Conservation (phyloP, 2,113 vertebrate genomes). For the Oxyruncus cristatus region DNA sequence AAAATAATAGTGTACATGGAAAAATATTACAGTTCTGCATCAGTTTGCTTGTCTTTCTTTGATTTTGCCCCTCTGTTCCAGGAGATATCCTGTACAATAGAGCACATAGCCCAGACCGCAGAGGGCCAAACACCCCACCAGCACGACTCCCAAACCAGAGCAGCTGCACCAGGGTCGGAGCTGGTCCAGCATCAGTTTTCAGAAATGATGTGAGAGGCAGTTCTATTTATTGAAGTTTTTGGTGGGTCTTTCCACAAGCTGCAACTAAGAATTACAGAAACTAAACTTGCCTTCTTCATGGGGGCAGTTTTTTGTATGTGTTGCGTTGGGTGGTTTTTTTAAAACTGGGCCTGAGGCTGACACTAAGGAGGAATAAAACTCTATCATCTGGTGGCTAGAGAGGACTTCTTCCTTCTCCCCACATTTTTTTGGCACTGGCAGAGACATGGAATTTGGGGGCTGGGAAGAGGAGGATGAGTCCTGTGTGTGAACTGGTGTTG, state of each 20-base stretch:
- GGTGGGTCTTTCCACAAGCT: constrained; percentile 6
- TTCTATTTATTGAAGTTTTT: constrained; percentile 6
- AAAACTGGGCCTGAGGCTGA: neutral
- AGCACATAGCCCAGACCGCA: neutral
- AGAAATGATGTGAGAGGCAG: neutral
- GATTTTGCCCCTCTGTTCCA: neutral
- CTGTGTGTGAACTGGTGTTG: neutral
- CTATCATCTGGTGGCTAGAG: neutral
- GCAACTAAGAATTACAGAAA: constrained; percentile 2
- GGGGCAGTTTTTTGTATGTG: neutral
- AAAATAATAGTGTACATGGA: neutral
- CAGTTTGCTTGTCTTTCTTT: neutral
- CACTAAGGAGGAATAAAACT: neutral
- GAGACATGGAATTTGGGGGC: neutral
- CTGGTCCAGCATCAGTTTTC: neutral
- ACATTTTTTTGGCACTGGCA: neutral
- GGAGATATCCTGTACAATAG: neutral
- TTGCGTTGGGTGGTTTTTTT: neutral
- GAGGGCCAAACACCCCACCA: neutral
- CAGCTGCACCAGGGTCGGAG: neutral
- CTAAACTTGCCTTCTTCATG: neutral
- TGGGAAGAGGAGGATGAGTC: neutral
- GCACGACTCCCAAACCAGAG: neutral
- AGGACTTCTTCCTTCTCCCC: neutral
- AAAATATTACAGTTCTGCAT: neutral